Base-by-base conservation (phyloP, 2,888 invertebrate genomes). In the Eristalinus aeneus region DNA sequence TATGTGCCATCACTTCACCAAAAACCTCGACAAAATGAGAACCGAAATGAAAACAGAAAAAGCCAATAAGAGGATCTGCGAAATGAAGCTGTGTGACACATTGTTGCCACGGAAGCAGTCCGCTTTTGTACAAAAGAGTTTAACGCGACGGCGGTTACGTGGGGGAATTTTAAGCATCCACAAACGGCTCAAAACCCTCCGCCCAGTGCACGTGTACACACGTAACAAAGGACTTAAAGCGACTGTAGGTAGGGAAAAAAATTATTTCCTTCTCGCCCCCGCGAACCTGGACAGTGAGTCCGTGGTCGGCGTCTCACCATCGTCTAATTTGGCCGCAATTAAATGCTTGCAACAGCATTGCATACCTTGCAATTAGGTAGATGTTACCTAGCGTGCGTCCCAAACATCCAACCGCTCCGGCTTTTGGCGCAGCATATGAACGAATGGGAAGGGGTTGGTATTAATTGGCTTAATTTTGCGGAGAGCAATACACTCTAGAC, bases 271-370 rank as follows among this genome's bases (percentile, higher is more conserved):
- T n/a, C n/a, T n/a, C n/a, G n/a, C n/a, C n/a, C n/a, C n/a, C n/a
- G n/a, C 60, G 61, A 39, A 39, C 27, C 69, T 34, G 54, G 34
- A 12, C 53, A 54, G 32, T 9, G 60, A 54, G 20, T 36, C 61
- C 56, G 5, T 27, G 23, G 46, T 58, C 16, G 2, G 10, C 22
- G 22, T 73, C 20, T 36, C 56, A 65, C 53, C 73, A 78, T 75
- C 80, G 72, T 80, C 81, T 81, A 85, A 81, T 77, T 85, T 77
- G 10, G 60, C 69, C 72, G 76, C 85, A 80, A 85, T 85, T 85
- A 80, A 80, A 85, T 76, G 72, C 80, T 85, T 73, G 85, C 85
- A 85, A 81, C 81, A 85, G 81, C 75, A 77, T 85, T 73, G 81
- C 81, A 68, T 69, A 68, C 69, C 64, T 77, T 85, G 85, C 85